phyloP scores from a whole-genome alignment of 1,140 invertebrate genomes.

The Drosophila willistoni region DNA sequence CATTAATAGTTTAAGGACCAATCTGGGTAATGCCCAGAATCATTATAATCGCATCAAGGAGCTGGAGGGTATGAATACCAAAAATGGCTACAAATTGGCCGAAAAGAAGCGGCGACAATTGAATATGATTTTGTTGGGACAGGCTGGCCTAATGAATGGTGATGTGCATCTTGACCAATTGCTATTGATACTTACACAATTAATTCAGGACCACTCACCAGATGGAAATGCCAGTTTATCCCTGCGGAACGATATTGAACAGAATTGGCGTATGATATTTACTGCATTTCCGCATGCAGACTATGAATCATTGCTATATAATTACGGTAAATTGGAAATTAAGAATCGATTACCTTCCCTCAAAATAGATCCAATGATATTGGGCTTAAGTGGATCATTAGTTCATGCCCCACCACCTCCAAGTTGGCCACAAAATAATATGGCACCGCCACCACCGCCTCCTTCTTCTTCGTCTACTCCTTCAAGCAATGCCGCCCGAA shows the following conservation, averaged over 20 bases:
- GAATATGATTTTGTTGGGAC: slow-evolving; percentile 85
- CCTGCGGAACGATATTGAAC: slow-evolving; percentile 83
- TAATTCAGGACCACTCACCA: slow-evolving; percentile 78
- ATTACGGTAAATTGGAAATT: slow-evolving; percentile 72
- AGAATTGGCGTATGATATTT: slow-evolving; percentile 84
- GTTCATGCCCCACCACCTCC: slow-evolving; percentile 29
- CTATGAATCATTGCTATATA: slow-evolving; percentile 83
- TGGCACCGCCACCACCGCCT: slow-evolving; percentile 36
- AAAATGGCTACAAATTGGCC: slow-evolving; percentile 82
- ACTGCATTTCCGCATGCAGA: slow-evolving; percentile 83
- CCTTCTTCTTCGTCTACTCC: not conserved
- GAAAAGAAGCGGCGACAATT: slow-evolving; percentile 82
- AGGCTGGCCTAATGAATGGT: slow-evolving; percentile 84
- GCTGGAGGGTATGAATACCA: slow-evolving; percentile 83
- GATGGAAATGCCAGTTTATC: slow-evolving; percentile 79
- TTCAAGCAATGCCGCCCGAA: not conserved
- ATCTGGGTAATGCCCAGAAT: slow-evolving; percentile 82
- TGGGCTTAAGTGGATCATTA: slow-evolving; percentile 43
- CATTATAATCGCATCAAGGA: slow-evolving; percentile 83
- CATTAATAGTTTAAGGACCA: slow-evolving; percentile 51
- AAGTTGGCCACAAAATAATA: slow-evolving; percentile 25
- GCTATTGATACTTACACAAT: slow-evolving; percentile 78
- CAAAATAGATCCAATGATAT: slow-evolving; percentile 60
- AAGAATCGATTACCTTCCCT: slow-evolving; percentile 63
- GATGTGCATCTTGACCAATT: slow-evolving; percentile 83